Conservation (phyloP, 2,797 vertebrate species). For the Hemibagrus guttatus region DNA sequence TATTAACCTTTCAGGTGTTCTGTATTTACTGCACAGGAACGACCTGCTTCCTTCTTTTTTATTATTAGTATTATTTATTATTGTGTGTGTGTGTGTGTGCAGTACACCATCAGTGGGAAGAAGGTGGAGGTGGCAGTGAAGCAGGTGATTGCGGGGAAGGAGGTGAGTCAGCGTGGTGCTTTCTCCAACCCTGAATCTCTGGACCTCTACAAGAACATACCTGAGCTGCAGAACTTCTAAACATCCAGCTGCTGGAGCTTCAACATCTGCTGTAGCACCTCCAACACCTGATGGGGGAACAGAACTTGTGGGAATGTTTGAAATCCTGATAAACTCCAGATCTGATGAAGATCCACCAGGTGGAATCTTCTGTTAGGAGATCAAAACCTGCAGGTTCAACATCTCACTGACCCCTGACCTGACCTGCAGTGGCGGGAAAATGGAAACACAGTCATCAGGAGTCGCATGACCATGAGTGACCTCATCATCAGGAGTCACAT, state of each 20-base stretch:
- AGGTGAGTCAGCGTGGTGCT: conserved; percentile 84
- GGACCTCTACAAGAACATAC: conserved; percentile 91
- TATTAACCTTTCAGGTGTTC: neutral
- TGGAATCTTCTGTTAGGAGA: neutral
- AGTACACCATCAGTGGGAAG: conserved; percentile 97
- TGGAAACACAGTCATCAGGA: neutral
- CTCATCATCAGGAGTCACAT: neutral
- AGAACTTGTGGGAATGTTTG: conserved; percentile 14
- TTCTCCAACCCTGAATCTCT: conserved; percentile 93
- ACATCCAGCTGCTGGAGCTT: conserved; percentile 4
- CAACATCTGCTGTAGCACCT: neutral
- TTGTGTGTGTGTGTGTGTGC: conserved; percentile 37
- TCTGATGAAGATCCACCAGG: conserved; percentile 12
- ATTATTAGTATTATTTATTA: neutral
- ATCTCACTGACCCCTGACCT: neutral
- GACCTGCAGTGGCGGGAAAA: neutral
- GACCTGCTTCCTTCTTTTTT: neutral
- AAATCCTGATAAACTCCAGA: conserved; percentile 1
- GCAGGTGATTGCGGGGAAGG: conserved; percentile 87
- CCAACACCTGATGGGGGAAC: neutral
- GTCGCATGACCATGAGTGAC: neutral
- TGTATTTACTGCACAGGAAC: neutral
- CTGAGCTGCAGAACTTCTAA: conserved; percentile 91
- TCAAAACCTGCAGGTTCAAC: neutral
- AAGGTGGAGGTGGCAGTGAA: conserved; percentile 98